A percentile compares a stretch with the other conserved stretches of the same genome.
These are phyloP conservation scores for Sternotherus odoratus DNA, from an alignment of 2,797 vertebrate genomes.

Conservation along the genomic window DNA sequence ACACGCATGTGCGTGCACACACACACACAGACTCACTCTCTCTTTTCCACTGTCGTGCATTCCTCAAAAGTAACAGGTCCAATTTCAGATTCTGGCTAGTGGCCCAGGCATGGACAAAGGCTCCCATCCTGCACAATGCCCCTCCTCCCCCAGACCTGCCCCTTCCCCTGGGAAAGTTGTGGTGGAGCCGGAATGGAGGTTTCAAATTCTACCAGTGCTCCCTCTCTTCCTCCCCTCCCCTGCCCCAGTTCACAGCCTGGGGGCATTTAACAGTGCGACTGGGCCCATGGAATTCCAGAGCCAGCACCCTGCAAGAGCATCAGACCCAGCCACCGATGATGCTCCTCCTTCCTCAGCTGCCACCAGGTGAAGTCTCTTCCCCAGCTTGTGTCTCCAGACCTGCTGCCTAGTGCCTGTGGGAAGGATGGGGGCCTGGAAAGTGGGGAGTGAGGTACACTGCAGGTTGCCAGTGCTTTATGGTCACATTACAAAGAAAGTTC, in stretches of 20 bases:
- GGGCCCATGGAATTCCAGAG: neutral
- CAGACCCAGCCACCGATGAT: rapidly evolving
- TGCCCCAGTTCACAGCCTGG: neutral
- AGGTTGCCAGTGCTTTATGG: neutral
- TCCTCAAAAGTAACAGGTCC: slow-evolving; percentile 64
- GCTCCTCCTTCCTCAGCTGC: neutral
- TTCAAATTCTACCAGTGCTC: too few relatives aligned
- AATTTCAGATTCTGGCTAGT: neutral
- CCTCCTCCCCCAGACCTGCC: too few relatives aligned
- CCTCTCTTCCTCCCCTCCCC: neutral
- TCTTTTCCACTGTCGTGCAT: slow-evolving; percentile 1
- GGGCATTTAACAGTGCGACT: neutral
- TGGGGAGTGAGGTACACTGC: neutral
- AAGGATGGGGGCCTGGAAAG: neutral
- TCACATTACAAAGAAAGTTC: neutral
- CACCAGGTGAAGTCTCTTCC: neutral
- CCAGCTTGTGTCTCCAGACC: rapidly evolving
- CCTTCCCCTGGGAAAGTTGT: neutral
- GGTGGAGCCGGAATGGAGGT: neutral
- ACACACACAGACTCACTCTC: neutral
- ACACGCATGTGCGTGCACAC: too few relatives aligned
- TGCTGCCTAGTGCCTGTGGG: rapidly evolving
- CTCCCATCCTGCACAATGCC: neutral
- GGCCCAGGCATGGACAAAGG: neutral
- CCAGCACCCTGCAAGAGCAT: rapidly evolving